A percentile compares a stretch with the other conserved stretches of the same genome.
These are phyloP conservation scores for Stomatorhinus ivindoensis DNA, from an alignment of 2,113 vertebrate species.

Conservation along the genomic window DNA sequence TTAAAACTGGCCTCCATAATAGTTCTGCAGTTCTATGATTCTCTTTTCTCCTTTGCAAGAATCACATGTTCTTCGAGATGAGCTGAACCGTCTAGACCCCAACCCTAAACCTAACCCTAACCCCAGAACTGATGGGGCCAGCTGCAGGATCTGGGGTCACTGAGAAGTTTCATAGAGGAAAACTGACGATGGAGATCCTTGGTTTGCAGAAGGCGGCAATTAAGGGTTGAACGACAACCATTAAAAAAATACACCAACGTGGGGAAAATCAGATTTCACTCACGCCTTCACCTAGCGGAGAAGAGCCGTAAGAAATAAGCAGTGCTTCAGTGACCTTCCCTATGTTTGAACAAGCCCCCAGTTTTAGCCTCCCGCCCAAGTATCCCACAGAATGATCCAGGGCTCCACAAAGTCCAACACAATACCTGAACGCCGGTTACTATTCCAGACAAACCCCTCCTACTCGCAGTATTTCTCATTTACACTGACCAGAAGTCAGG, in stretches of 20 bases:
- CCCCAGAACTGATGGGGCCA: not conserved
- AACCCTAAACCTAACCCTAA: too few relatives aligned
- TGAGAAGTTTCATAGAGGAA: not conserved
- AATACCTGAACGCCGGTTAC: not conserved
- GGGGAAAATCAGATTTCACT: not conserved
- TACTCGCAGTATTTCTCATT: not conserved
- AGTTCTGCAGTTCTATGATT: not conserved
- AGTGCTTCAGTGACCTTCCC: not conserved
- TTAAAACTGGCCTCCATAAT: not conserved
- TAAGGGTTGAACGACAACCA: not conserved
- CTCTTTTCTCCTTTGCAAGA: slow-evolving; percentile 40
- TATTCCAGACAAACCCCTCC: not conserved
- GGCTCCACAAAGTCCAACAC: not conserved
- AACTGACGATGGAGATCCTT: not conserved
- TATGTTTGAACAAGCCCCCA: not conserved
- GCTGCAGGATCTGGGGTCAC: not conserved
- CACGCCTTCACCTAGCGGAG: not conserved
- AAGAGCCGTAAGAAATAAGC: not conserved
- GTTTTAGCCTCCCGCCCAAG: not conserved
- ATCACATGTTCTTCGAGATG: slow-evolving; percentile 68
- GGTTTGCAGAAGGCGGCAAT: not conserved
- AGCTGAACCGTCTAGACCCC: slow-evolving; percentile 51
- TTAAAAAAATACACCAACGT: not conserved
- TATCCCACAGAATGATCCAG: not conserved
- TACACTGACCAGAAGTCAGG: not conserved